These are phyloP conservation scores for Aptenodytes patagonicus DNA, from an alignment of 2,113 vertebrate species.

Conservation along the genomic window DNA sequence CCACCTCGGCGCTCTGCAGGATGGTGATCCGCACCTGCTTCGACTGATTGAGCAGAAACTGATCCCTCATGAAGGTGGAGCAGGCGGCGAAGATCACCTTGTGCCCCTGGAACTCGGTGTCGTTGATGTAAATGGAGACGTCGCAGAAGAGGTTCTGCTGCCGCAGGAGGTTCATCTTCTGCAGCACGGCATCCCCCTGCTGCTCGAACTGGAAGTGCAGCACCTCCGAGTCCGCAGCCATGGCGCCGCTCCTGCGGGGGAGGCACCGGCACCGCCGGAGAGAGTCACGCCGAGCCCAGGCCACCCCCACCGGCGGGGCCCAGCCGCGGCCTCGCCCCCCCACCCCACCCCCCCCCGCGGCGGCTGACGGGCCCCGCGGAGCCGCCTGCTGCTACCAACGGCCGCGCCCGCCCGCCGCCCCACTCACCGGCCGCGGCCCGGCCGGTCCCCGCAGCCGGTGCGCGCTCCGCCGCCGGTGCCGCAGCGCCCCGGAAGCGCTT, in stretches of 20 bases:
- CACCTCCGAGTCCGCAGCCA: slow-evolving; percentile 80
- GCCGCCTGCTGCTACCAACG: too few species aligned
- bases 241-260: slow-evolving; percentile 41
- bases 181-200: slow-evolving; percentile 79
- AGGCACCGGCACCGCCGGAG: not conserved
- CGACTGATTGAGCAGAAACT: slow-evolving; percentile 82
- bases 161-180: slow-evolving; percentile 83
- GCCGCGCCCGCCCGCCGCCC: too few species aligned
- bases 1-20: slow-evolving; percentile 82
- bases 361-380: too few species aligned
- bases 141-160: slow-evolving; percentile 85
- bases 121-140: slow-evolving; percentile 82
- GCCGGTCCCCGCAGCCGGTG: too few species aligned
- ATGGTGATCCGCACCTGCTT: slow-evolving; percentile 79
- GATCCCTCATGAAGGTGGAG: slow-evolving; percentile 83
- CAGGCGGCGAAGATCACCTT: slow-evolving; percentile 84
- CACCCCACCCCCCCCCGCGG: too few species aligned
- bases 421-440: too few species aligned
- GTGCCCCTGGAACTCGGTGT: slow-evolving; percentile 83
- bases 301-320: not conserved
- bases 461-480: too few species aligned
- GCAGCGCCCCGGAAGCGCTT: too few species aligned
- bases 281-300: not conserved
- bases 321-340: not conserved
- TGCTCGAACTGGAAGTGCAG: slow-evolving; percentile 83